Base-by-base conservation (phyloP, 1,140 invertebrate genomes). In the Drosophila trapezifrons region DNA sequence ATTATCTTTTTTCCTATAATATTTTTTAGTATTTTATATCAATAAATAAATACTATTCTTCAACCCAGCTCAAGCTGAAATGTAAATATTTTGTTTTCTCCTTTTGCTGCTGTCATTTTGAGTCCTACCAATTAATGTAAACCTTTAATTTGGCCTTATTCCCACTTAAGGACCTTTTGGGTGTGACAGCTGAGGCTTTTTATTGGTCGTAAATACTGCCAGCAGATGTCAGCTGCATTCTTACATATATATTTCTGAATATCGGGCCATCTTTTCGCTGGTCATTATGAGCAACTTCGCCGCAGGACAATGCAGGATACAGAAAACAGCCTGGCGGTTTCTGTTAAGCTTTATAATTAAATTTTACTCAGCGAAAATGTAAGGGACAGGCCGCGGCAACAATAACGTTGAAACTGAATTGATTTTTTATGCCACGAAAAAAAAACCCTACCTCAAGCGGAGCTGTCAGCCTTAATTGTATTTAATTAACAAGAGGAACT, bases 271-370 rank as follows among this genome's bases (percentile, higher is more conserved):
- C 38, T 43, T 60, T 37, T 66, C 22, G 29, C 25, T 47, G 60
- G 37, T 55, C 37, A 71, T 71, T 78, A 76, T 85, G 52, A 74
- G 62, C 18, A 45, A 13, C 62, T 43, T 70, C 35, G 55, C 58
- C 80, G 43, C 75, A 76, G 67, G 70, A 74, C 70, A 78, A 63
- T 54, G 40, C 55, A n/a, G 27, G 13, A 27, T 17, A 20, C 47
- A 32, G 29, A 46, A 59, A 22, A 45, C 57, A 15, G 40, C 35
- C 56, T 9, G 32, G 51, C 65, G 56, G 56, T 46, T 55, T 27
- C 51, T 17, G 55, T 59, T 52, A 54, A 47, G 72, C 55, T 76
- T 70, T 80, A 71, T 83, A 83, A 83, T 83, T 83, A 83, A 76
- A 79, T 83, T 83, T 83, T 56, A 49, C 63, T 22, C 55, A 29